Percentiles rank a stretch among this genome's conserved stretches.
Conservation (phyloP, 1,140 invertebrate species). For the Hetaerina americana region DNA sequence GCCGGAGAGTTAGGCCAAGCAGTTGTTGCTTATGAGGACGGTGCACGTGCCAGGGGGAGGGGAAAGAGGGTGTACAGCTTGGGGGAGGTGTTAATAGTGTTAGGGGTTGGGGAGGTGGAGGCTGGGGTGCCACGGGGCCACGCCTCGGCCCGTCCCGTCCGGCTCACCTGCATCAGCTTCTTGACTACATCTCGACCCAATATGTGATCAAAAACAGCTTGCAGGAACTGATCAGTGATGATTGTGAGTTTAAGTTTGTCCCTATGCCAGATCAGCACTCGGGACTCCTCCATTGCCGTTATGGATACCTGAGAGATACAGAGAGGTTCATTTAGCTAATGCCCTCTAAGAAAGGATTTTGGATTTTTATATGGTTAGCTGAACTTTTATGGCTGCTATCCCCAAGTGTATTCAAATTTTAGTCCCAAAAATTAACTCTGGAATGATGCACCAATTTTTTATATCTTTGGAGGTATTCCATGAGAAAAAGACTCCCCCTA, state of each 20-base stretch:
- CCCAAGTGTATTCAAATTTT: too few relatives aligned
- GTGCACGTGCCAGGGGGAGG: background rate
- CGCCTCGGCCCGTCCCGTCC: background rate
- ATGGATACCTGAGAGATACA: slow-evolving; percentile 55
- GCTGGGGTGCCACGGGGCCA: background rate
- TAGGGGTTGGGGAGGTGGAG: background rate
- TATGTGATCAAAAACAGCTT: slow-evolving; percentile 75
- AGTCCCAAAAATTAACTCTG: too few relatives aligned
- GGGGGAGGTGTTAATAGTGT: background rate
- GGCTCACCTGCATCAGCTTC: slow-evolving; percentile 70
- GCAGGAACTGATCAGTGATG: slow-evolving; percentile 67
- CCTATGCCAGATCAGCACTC: slow-evolving; percentile 73
- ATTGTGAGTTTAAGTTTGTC: slow-evolving; percentile 75
- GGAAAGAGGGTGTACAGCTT: background rate
- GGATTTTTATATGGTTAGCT: too few relatives aligned
- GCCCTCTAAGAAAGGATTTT: too few relatives aligned
- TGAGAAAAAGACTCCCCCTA: too few relatives aligned
- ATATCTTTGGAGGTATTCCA: too few relatives aligned
- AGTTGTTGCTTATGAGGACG: background rate
- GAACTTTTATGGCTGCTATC: too few relatives aligned
- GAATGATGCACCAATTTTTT: too few relatives aligned
- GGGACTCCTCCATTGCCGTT: slow-evolving; percentile 74
- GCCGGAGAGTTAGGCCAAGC: too few relatives aligned
- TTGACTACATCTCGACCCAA: slow-evolving; percentile 78
- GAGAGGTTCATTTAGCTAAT: too few relatives aligned